Percentiles rank a stretch among this genome's conserved stretches.
phyloP scores from a whole-genome alignment of 2,888 invertebrate genomes.

The Rotaria socialis region DNA sequence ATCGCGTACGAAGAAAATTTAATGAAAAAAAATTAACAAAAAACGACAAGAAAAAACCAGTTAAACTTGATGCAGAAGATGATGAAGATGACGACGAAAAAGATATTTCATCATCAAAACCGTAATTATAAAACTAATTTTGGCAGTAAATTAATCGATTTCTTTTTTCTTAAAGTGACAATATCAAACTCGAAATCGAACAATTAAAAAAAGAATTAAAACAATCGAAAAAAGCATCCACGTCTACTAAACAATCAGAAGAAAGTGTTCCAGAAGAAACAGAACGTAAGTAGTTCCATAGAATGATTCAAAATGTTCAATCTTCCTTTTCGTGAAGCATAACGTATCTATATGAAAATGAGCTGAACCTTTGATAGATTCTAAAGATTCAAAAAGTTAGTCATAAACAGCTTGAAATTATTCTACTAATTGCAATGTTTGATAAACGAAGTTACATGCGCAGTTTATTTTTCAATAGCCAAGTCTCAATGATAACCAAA shows the following conservation, averaged over 20 bases:
- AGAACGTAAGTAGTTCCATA: not conserved
- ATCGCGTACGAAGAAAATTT: slow-evolving; percentile 48
- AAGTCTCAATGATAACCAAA: no score
- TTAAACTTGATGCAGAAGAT: slow-evolving; percentile 21
- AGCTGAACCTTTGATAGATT: no score
- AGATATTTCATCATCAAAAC: not conserved
- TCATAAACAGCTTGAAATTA: no score
- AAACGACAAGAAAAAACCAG: slow-evolving; percentile 47
- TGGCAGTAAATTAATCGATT: not conserved
- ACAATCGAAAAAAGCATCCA: slow-evolving; percentile 1
- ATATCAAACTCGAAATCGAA: not conserved
- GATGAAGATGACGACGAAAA: not conserved
- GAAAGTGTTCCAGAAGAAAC: not conserved
- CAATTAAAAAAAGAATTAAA: slow-evolving; percentile 35
- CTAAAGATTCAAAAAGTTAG: no score
- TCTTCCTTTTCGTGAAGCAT: no score
- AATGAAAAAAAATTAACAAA: slow-evolving; percentile 50
- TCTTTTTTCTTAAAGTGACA: not conserved
- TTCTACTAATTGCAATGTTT: no score
- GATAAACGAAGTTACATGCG: no score
- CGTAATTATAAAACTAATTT: not conserved
- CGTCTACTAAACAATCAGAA: not conserved
- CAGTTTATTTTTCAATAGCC: no score
- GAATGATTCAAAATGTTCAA: no score
- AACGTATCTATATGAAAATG: no score